phyloP scores from a whole-genome alignment of 2,888 invertebrate species.

The Harmothoe impar region DNA sequence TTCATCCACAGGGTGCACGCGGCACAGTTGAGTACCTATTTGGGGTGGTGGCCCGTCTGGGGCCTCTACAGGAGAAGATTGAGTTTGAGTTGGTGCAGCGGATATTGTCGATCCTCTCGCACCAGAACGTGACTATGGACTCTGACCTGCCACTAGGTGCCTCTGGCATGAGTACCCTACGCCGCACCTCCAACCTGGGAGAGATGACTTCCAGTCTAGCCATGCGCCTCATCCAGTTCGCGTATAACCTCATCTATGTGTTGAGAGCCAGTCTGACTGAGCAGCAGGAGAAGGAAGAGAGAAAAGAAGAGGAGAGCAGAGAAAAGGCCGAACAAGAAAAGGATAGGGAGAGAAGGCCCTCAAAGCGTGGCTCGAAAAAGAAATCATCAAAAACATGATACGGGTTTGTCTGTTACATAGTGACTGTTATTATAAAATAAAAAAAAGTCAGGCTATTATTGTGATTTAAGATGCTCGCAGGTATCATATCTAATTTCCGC shows the following conservation, averaged over 20 bases:
- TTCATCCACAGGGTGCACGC: conserved; percentile 62
- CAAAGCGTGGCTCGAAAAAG: conserved; percentile 27
- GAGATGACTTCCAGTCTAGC: conserved; percentile 44
- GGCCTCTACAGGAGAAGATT: conserved; percentile 55
- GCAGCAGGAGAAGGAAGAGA: conserved; percentile 10
- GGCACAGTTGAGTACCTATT: conserved; percentile 62
- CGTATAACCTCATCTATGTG: not conserved
- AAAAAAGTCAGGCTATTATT: not conserved
- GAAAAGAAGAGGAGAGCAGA: not conserved
- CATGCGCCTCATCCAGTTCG: conserved; percentile 49
- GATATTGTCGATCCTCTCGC: conserved; percentile 68
- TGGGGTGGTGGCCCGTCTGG: conserved; percentile 65
- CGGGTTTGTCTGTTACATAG: not conserved
- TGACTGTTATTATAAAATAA: not conserved
- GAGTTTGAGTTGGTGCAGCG: conserved; percentile 66
- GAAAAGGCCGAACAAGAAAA: not conserved
- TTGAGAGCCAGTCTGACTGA: not conserved
- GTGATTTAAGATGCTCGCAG: too few species aligned
- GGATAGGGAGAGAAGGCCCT: not conserved
- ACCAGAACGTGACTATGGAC: conserved; percentile 69
- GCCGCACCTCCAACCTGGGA: conserved; percentile 50
- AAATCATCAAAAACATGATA: conserved; percentile 21
- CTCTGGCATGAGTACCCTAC: not conserved
- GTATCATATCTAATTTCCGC: too few species aligned
- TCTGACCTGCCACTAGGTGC: conserved; percentile 5